These are phyloP conservation scores for Pterostichus niger DNA, from an alignment of 2,888 invertebrate species.

Conservation along the genomic window DNA sequence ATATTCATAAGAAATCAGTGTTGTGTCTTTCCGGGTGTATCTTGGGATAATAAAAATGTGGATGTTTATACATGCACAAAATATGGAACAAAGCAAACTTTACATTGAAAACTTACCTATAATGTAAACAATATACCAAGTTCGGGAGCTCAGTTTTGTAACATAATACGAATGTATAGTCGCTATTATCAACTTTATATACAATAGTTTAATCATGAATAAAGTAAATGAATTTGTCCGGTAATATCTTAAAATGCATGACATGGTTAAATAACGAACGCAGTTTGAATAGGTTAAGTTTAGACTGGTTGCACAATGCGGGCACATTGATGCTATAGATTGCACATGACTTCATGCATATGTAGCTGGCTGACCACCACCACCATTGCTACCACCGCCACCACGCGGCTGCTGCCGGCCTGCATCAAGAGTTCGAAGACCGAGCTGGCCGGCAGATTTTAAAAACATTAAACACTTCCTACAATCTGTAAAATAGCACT, in stretches of 20 bases:
- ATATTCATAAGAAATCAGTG: too few species aligned
- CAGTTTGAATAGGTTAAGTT: slow-evolving; percentile 54
- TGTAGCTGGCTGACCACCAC: slow-evolving; percentile 25
- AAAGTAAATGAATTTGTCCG: slow-evolving; percentile 41
- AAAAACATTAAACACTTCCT: slow-evolving; percentile 30
- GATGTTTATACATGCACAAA: too few species aligned
- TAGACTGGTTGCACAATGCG: slow-evolving; percentile 48
- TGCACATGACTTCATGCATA: slow-evolving; percentile 52
- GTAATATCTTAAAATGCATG: slow-evolving; percentile 53
- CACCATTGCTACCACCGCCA: neutral
- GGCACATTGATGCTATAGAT: slow-evolving; percentile 49
- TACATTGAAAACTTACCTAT: neutral
- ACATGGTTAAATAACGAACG: slow-evolving; percentile 43
- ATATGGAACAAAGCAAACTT: too few species aligned
- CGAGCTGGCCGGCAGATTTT: slow-evolving; percentile 6
- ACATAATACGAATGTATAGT: slow-evolving; percentile 24
- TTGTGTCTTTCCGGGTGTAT: too few species aligned
- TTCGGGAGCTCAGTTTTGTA: neutral
- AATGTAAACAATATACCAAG: slow-evolving; percentile 12
- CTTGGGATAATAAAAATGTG: too few species aligned
- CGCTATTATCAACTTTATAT: slow-evolving; percentile 22
- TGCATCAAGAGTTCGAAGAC: slow-evolving; percentile 34
- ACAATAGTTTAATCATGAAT: slow-evolving; percentile 42
- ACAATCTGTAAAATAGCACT: slow-evolving; percentile 17
- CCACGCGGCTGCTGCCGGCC: neutral